Base-by-base conservation (phyloP, 2,113 vertebrate genomes). In the Pachycephala philippinensis region DNA sequence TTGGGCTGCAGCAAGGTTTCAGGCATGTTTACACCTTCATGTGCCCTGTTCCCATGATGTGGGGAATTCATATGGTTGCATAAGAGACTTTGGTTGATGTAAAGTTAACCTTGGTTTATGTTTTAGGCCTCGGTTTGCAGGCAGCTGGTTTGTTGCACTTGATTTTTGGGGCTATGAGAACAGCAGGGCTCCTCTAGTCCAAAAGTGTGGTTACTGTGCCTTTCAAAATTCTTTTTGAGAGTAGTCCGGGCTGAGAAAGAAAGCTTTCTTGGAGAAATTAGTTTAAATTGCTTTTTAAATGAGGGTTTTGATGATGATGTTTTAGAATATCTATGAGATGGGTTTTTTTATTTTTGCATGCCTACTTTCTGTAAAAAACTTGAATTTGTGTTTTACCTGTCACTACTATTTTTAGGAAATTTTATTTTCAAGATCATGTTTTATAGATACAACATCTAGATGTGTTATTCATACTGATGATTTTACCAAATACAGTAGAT, bases 61-160 rank as follows among this genome's bases (percentile, higher is more conserved):
- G 42, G 22, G 37, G 64, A 56, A 33, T 69, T 63, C 56, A 10
- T 7, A 7, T 0, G 0, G 26, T 11, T 40, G 42, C 2, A 0
- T 13, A 18, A 84, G 44, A 40, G 75, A 4, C n/a, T 61, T 40
- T 26, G 39, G 9, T 16, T 35, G 31, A 12, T 6, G 0, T 20
- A 14, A 52, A 31, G 52, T 69, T 35, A 45, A 20, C 24, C 7
- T 44, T 20, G 20, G 33, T 61, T 66, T 54, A 35, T 54, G 27
- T 42, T 57, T 84, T 10, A 42, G 33, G 30, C 33, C 70, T 69
- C 0, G 0, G 19, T 53, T 50, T 33, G 52, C 15, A 7, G 56
- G 49, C 40, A 44, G 26, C 24, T 50, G 64, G 5, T 68, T 69
- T 84, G 35, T 31, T 31, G 47, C 59, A 6, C 33, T 47, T 68